Base-by-base conservation (phyloP, 2,113 vertebrate species). In the Polyodon spathula region DNA sequence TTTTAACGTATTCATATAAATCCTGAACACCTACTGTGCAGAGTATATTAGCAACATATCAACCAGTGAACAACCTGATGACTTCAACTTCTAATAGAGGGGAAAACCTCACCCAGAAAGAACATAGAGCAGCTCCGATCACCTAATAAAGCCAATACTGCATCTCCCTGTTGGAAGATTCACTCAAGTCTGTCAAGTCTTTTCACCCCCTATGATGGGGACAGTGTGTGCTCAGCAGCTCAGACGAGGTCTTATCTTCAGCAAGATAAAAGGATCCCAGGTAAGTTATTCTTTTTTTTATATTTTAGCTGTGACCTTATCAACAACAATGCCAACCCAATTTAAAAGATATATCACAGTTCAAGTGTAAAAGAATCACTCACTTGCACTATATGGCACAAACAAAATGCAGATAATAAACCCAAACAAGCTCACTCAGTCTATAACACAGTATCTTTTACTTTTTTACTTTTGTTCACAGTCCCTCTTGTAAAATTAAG, bases 381-480 rank as follows among this genome's bases (percentile, higher is more conserved):
- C 59, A 54, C 62, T 63, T 40, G 40, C 38, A 27, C 51, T 54
- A 16, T 14, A 12, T 50, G 42, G 48, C 54, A 60, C 38, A 16
- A 54, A 60, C 16, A 52, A 64, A 58, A 68, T 59, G 43, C 63
- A 62, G 68, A 10, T 58, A 62, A 43, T 56, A 66, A 65, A 62
- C 62, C 40, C 57, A 58, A n/a, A 71, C 67, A 69, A 40, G 57
- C 54, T 57, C 62, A 16, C 53, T 55, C 64, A n/a, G n/a, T n/a
- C n/a, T n/a, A n/a, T n/a, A n/a, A n/a, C n/a, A n/a, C n/a, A n/a
- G n/a, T n/a, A n/a, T n/a, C n/a, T n/a, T n/a, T n/a, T n/a, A n/a
- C n/a, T n/a, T n/a, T n/a, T n/a, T n/a, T n/a, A n/a, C n/a, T n/a
- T n/a, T n/a, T n/a, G n/a, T n/a, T n/a, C n/a, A n/a, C n/a, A n/a